Base-by-base conservation (phyloP, 2,888 invertebrate genomes). In the Meganola albula region DNA sequence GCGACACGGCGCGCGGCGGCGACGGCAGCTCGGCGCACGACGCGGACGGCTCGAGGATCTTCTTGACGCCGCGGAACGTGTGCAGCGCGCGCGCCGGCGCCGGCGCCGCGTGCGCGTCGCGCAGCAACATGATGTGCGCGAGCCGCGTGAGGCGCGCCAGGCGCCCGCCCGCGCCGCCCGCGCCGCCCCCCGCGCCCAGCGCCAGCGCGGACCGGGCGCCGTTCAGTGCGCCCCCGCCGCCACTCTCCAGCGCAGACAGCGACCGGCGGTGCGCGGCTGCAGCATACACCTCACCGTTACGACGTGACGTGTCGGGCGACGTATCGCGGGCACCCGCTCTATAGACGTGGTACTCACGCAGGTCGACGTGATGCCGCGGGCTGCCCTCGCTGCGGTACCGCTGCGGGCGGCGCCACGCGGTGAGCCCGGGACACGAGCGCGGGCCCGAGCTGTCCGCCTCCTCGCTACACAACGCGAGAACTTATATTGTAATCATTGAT, bases 121-220 rank as follows among this genome's bases (percentile, higher is more conserved):
- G 90, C 49, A 92, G 88, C 69, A 95, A 92, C 92, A 96, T 96
- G 40, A 93, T 92, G 76, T 94, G 93, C 29, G 94, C 95, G 5
- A 95, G 90, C 52, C 91, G 90, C 35, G 90, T 88, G 33, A 91
- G 87, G 42, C 88, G 85, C 35, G 75, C 76, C 34, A 78, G 77
- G 25, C 74, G 65, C 11, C 74, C 68, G 21, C 74, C 72, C 31
- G 41, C 87, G 82, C 31, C 76, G 70, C 64, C 24, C 69, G 67
- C 34, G 64, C 69, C 44, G 63, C 53, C 61, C 47, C 77, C 75
- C 24, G 58, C 60, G 21, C 54, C 54, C 50, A 80, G 54, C 57
- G 11, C 61, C 53, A 29, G 52, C 63, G 53, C 48, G 50, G 31
- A 52, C 68, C 52, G 38, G 28, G 30, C 23, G 36, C 50, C 41